Conservation (phyloP, 2,113 vertebrate species). For the Nothocercus nigrocapillus region DNA sequence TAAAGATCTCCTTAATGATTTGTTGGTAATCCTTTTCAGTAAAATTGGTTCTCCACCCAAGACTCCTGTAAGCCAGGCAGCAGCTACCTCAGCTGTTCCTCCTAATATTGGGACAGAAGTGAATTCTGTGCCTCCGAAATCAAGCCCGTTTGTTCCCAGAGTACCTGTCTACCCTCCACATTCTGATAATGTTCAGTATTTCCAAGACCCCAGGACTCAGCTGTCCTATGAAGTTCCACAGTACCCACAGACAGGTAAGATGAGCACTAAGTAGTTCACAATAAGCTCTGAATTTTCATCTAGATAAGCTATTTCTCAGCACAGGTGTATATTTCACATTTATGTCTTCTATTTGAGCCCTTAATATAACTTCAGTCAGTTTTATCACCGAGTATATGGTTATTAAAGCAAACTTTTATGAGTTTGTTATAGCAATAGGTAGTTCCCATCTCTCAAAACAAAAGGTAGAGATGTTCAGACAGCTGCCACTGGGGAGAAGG, state of each 20-base stretch:
- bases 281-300: neutral
- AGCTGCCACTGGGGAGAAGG: neutral
- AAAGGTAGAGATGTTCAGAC: neutral
- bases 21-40: conserved; percentile 70
- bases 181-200: conserved; percentile 87
- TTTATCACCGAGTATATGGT: neutral
- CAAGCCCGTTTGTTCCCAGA: conserved; percentile 84
- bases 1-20: neutral
- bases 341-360: neutral
- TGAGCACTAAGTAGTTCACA: neutral
- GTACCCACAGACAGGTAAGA: conserved; percentile 85
- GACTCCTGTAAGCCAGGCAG: conserved; percentile 86
- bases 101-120: conserved; percentile 80
- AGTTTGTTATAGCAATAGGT: neutral
- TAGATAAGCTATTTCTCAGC: neutral
- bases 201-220: conserved; percentile 87
- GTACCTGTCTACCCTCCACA: conserved; percentile 85
- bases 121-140: conserved; percentile 82
- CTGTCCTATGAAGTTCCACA: conserved; percentile 85
- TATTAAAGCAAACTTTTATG: neutral
- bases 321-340: neutral
- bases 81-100: conserved; percentile 83
- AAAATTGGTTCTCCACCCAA: conserved; percentile 88
- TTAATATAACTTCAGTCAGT: neutral
- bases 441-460: neutral